Evolutionary conservation across 2,888 invertebrate genomes (phyloP).

Genomic region (Xiphydria camelus): DNA sequence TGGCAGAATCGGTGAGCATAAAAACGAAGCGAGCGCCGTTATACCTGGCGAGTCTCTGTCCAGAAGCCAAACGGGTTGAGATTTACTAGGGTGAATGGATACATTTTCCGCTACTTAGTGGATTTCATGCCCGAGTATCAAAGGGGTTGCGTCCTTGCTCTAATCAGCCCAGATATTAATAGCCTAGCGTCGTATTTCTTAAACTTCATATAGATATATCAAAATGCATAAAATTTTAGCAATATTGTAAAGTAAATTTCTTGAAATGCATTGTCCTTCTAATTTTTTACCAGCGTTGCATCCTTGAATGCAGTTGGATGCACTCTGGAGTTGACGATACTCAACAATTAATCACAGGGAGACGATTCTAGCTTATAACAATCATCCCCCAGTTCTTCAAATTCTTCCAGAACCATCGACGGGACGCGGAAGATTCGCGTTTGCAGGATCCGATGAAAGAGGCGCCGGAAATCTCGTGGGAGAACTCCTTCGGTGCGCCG

Average conservation of each 20-base stretch:
- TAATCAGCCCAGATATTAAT: constrained; percentile 30
- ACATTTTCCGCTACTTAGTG: constrained; percentile 54
- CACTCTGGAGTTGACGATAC: no score
- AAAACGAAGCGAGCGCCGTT: constrained; percentile 23
- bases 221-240: no score
- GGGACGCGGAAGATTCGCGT: constrained; percentile 24
- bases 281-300: no score
- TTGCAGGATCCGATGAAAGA: constrained; percentile 32
- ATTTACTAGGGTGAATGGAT: constrained; percentile 38
- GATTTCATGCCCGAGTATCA: constrained; percentile 50
- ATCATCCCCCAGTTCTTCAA: neutral
- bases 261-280: no score
- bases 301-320: no score
- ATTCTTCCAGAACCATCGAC: constrained; percentile 21
- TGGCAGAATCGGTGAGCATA: constrained; percentile 43
- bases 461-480: constrained; percentile 52
- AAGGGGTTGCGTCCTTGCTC: constrained; percentile 47
- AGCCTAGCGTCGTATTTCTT: constrained; percentile 3
- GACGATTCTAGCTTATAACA: no score
- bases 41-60: neutral
- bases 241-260: no score
- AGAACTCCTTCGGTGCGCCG: constrained; percentile 48
- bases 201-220: neutral
- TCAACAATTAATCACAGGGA: no score
- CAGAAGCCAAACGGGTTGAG: neutral